Percentiles rank a stretch among this genome's conserved stretches.
Conservation (phyloP, 2,113 vertebrate genomes). For the Hypocryptadius cinnamomeus region DNA sequence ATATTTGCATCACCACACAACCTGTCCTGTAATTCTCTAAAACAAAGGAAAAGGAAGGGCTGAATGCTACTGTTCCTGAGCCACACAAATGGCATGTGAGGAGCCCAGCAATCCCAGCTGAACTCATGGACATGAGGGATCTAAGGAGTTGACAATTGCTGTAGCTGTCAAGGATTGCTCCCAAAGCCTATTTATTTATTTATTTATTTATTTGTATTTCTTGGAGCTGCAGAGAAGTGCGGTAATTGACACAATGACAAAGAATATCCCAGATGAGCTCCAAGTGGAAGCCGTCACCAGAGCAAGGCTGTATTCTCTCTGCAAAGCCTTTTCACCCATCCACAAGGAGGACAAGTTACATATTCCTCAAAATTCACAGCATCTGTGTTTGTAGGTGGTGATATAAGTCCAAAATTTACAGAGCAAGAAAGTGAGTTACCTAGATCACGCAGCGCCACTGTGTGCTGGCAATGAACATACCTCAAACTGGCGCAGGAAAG, state of each 20-base stretch:
- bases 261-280: neutral
- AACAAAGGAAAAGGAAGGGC: constrained; percentile 33
- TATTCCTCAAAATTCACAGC: neutral
- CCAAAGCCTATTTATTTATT: neutral
- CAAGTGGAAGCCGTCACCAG: neutral
- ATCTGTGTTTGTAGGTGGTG: neutral
- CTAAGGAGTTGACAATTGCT: neutral
- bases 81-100: neutral
- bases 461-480: neutral
- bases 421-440: neutral
- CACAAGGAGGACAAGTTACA: neutral
- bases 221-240: neutral
- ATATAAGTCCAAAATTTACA: neutral
- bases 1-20: neutral
- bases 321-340: neutral
- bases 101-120: neutral
- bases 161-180: neutral
- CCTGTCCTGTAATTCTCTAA: constrained; percentile 9
- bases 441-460: neutral
- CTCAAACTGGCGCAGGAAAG: neutral
- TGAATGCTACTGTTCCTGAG: neutral
- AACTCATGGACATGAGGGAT: neutral
- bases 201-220: neutral
- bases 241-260: neutral
- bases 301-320: neutral